A percentile compares a stretch with the other conserved stretches of the same genome.
Evolutionary conservation across 2,113 vertebrate species (phyloP).

Genomic region (Stomatorhinus ivindoensis): DNA sequence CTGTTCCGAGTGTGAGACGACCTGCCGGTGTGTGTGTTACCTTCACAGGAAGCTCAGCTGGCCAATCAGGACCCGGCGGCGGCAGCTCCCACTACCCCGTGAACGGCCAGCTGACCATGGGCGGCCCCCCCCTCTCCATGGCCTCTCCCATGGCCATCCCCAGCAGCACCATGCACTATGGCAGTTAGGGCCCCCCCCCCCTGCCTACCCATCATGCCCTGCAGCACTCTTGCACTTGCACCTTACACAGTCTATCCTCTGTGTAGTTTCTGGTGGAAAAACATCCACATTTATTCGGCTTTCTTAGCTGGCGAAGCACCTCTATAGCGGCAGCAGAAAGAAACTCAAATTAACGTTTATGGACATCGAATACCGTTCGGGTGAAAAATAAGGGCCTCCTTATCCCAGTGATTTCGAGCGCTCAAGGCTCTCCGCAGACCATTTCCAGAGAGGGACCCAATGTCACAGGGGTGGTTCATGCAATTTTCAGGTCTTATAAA

Average conservation of each 20-base stretch:
- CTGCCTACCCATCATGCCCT: not conserved
- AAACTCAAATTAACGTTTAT: not conserved
- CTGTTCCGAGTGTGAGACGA: not conserved
- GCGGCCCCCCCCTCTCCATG: slow-evolving; percentile 87
- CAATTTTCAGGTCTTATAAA: slow-evolving; percentile 15
- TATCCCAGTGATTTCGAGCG: not conserved
- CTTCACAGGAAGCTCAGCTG: slow-evolving; percentile 63
- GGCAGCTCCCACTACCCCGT: slow-evolving; percentile 74
- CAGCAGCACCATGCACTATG: slow-evolving; percentile 93
- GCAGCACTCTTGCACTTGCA: not conserved
- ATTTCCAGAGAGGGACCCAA: not conserved
- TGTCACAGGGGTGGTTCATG: not conserved
- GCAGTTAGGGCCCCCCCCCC: slow-evolving; percentile 63
- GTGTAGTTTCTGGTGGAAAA: not conserved
- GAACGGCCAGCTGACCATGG: slow-evolving; percentile 93
- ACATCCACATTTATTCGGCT: not conserved
- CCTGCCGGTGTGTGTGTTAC: not conserved
- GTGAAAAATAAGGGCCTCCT: not conserved
- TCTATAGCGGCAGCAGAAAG: not conserved
- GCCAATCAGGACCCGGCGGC: slow-evolving; percentile 67
- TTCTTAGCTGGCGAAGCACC: not conserved
- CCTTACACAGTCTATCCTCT: not conserved
- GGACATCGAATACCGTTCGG: not conserved
- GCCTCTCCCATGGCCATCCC: slow-evolving; percentile 89
- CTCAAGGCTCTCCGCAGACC: not conserved